These are phyloP conservation scores for Philhelius pedissequus DNA, from an alignment of 2,888 invertebrate species.

Conservation along the genomic window DNA sequence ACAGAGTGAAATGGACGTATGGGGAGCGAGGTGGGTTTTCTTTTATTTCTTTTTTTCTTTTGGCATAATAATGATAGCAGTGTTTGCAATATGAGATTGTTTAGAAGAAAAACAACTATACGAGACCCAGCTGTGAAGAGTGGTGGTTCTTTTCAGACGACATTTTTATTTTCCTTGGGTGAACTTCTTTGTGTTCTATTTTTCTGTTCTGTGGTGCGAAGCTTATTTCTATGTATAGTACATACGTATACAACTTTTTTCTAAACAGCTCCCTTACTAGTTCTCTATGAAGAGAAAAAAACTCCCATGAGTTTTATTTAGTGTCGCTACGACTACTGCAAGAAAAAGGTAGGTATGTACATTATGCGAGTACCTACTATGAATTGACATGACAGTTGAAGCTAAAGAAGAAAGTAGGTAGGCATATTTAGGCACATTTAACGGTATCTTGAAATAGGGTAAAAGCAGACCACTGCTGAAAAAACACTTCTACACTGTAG, in stretches of 20 bases:
- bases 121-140: slow-evolving; percentile 32
- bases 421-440: neutral
- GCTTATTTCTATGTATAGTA: slow-evolving; percentile 23
- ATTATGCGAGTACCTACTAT: no score
- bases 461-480: neutral
- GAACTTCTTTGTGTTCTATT: slow-evolving; percentile 32
- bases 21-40: neutral
- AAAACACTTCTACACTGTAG: neutral
- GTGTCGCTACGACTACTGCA: neutral
- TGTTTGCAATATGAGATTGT: slow-evolving; percentile 35
- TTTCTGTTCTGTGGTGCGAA: neutral
- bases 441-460: neutral
- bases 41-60: slow-evolving; percentile 15
- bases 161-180: slow-evolving; percentile 3
- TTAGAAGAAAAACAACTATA: slow-evolving; percentile 8
- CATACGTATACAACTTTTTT: neutral
- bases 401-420: neutral
- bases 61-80: slow-evolving; percentile 7
- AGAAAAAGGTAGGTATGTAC: neutral
- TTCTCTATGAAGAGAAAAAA: neutral
- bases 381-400: neutral
- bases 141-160: slow-evolving; percentile 17
- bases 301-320: neutral
- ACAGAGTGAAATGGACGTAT: neutral
- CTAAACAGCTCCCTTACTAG: neutral